These are phyloP conservation scores for Endotricha flammealis DNA, from an alignment of 2,888 invertebrate species.

Conservation along the genomic window DNA sequence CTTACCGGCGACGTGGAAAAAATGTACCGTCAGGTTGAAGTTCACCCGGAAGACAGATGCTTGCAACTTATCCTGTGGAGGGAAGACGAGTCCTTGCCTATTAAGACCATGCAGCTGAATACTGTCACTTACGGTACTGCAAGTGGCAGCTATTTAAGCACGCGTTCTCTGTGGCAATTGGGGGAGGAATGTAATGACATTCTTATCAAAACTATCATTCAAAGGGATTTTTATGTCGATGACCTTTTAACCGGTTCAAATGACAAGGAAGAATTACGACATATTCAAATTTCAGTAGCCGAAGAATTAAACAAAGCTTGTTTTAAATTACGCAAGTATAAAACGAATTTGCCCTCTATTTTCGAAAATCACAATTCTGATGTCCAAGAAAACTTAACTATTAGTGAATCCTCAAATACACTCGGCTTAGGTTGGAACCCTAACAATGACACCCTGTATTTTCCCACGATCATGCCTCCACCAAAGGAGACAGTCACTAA, in stretches of 20 bases:
- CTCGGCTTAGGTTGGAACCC: constrained; percentile 8
- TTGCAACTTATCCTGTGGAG: constrained; percentile 23
- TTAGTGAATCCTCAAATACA: constrained; percentile 19
- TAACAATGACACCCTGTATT: background rate
- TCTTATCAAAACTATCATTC: constrained; percentile 21
- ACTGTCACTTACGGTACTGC: constrained; percentile 38
- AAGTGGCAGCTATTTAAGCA: constrained; percentile 22
- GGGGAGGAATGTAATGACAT: constrained; percentile 22
- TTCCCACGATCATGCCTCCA: background rate
- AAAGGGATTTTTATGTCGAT: constrained; percentile 26
- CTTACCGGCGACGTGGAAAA: constrained; percentile 24
- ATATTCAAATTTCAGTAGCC: constrained; percentile 13
- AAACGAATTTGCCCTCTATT: constrained; percentile 14
- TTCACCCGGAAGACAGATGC: constrained; percentile 14
- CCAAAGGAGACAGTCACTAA: constrained; percentile 6
- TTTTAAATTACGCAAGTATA: constrained; percentile 21
- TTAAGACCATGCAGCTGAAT: constrained; percentile 20
- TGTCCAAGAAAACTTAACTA: constrained; percentile 16
- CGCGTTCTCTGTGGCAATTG: constrained; percentile 25
- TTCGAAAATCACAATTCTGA: background rate
- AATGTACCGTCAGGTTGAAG: constrained; percentile 22
- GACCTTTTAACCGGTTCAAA: constrained; percentile 23
- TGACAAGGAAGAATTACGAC: constrained; percentile 9
- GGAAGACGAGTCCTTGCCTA: constrained; percentile 15
- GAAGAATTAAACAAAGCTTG: constrained; percentile 14